These are phyloP conservation scores for Harlomillsia oculata DNA, from an alignment of 1,140 invertebrate genomes.

Conservation along the genomic window DNA sequence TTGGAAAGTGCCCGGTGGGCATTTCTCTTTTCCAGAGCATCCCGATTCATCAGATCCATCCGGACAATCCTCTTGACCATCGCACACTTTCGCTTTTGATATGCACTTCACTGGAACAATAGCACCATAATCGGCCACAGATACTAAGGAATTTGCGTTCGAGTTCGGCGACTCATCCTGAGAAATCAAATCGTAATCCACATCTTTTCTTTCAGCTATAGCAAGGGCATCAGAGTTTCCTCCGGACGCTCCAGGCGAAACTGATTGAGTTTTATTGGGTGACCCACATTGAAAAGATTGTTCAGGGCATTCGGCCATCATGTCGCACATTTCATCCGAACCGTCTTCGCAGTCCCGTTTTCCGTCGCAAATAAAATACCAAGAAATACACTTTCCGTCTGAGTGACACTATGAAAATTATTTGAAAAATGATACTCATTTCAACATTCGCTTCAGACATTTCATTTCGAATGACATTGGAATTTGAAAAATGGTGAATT, in stretches of 20 bases:
- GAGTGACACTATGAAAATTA: slow-evolving; percentile 38
- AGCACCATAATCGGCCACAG: background rate
- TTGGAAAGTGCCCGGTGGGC: slow-evolving; percentile 34
- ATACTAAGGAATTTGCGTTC: background rate
- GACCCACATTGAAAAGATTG: slow-evolving; percentile 37
- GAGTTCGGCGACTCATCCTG: too few relatives aligned
- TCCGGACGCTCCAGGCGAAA: background rate
- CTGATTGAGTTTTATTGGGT: background rate
- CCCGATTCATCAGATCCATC: slow-evolving; percentile 21
- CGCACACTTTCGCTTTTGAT: slow-evolving; percentile 20
- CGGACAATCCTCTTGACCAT: slow-evolving; percentile 24
- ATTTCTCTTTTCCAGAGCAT: slow-evolving; percentile 22
- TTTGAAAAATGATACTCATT: slow-evolving; percentile 1
- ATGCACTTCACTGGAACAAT: slow-evolving; percentile 8
- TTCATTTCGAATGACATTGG: background rate
- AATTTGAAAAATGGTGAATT: background rate
- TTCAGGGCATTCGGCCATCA: slow-evolving; percentile 29
- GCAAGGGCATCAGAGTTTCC: too few relatives aligned
- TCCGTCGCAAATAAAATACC: slow-evolving; percentile 42
- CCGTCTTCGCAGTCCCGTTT: slow-evolving; percentile 39
- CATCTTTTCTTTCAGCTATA: too few relatives aligned
- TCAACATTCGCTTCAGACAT: background rate
- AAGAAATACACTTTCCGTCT: slow-evolving; percentile 41
- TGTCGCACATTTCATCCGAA: slow-evolving; percentile 32
- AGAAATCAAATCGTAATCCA: too few relatives aligned